phyloP scores from a whole-genome alignment of 37 sponge, comb jelly and placozoan species.

The Halisarca cf. caerulea region DNA sequence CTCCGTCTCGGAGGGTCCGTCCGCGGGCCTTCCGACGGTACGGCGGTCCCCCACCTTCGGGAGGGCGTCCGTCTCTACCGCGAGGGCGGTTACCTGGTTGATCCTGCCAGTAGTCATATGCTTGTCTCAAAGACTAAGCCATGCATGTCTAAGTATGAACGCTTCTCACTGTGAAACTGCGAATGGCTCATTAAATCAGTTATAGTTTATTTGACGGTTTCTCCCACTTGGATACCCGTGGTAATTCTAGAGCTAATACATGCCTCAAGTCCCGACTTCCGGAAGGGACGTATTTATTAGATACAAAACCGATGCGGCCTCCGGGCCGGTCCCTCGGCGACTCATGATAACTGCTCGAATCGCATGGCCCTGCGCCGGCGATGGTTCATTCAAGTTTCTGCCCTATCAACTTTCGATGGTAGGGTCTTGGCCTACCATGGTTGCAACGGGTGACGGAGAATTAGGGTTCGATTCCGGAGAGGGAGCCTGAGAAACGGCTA shows the following conservation, averaged over 20 bases:
- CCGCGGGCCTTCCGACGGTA: too few relatives aligned
- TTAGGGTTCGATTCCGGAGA: slow-evolving; percentile 89
- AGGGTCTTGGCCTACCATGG: slow-evolving; percentile 87
- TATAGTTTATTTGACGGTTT: slow-evolving; percentile 87
- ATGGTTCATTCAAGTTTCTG: slow-evolving; percentile 88
- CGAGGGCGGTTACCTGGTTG: slow-evolving; percentile 81
- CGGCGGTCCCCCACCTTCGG: too few relatives aligned
- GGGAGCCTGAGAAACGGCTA: slow-evolving; percentile 91
- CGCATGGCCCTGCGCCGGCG: slow-evolving; percentile 81
- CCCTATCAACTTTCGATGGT: slow-evolving; percentile 89
- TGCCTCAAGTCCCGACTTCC: slow-evolving; percentile 71
- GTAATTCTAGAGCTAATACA: slow-evolving; percentile 92
- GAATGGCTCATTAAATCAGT: slow-evolving; percentile 95
- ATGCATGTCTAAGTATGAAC: slow-evolving; percentile 89
- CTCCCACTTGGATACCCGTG: slow-evolving; percentile 81
- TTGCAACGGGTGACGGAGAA: slow-evolving; percentile 88
- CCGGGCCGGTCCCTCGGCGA: slow-evolving; percentile 59
- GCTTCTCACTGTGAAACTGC: slow-evolving; percentile 81
- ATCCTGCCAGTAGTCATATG: slow-evolving; percentile 94
- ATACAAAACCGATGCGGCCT: slow-evolving; percentile 74
- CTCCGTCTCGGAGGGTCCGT: too few relatives aligned
- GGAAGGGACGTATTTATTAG: slow-evolving; percentile 92
- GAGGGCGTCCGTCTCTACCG: too few relatives aligned
- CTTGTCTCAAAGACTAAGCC: slow-evolving; percentile 94
- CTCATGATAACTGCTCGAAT: slow-evolving; percentile 89